A percentile compares a stretch with the other conserved stretches of the same genome.
phyloP scores from a whole-genome alignment of 2,113 vertebrate species.

The Elgaria multicarinata region DNA sequence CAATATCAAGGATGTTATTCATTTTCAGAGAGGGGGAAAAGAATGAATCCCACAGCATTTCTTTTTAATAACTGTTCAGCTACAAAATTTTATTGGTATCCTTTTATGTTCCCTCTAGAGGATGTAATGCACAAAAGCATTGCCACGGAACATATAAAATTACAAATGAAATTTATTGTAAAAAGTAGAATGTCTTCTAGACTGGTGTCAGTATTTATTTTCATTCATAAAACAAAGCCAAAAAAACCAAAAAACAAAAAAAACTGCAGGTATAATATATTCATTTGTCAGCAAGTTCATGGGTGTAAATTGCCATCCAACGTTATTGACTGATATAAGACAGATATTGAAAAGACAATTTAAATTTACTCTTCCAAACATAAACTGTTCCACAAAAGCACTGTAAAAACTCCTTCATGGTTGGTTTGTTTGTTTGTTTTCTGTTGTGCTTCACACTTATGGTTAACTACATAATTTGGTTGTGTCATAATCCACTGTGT shows the following conservation, averaged over 20 bases:
- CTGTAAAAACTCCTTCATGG: constrained; percentile 82
- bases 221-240: constrained; percentile 81
- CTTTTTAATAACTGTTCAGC: constrained; percentile 98
- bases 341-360: constrained; percentile 87
- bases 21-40: constrained; percentile 66
- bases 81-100: constrained; percentile 97
- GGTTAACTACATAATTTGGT: constrained; percentile 98
- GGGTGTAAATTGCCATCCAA: constrained; percentile 82
- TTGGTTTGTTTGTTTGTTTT: constrained; percentile 56
- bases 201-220: constrained; percentile 87
- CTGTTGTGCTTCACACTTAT: constrained; percentile 83
- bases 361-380: constrained; percentile 86
- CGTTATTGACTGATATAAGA: constrained; percentile 83
- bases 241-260: constrained; percentile 1
- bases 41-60: constrained; percentile 82
- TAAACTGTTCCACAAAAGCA: constrained; percentile 85
- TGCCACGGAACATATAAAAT: constrained; percentile 97
- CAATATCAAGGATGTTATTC: constrained; percentile 68
- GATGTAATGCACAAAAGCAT: constrained; percentile 95
- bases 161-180: constrained; percentile 95
- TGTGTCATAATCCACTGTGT: constrained; percentile 94
- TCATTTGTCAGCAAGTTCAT: constrained; percentile 82
- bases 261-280: constrained; percentile 81
- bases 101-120: constrained; percentile 89
- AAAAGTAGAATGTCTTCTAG: constrained; percentile 87